Percentiles rank a stretch among this genome's conserved stretches.
These are phyloP conservation scores for Nothobranchius furzeri DNA, from an alignment of 2,113 vertebrate genomes.

Conservation along the genomic window DNA sequence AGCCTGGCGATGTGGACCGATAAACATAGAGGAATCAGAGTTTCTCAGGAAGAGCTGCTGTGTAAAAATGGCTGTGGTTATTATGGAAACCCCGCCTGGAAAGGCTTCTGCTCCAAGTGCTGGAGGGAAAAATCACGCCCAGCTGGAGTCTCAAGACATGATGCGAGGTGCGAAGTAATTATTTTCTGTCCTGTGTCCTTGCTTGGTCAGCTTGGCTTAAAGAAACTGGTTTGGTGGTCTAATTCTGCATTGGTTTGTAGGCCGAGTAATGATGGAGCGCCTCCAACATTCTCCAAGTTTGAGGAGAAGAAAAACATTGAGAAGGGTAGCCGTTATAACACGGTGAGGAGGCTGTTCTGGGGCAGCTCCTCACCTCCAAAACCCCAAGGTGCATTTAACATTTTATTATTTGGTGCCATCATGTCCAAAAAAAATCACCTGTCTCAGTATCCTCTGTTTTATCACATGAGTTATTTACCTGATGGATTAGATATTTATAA, in stretches of 20 bases:
- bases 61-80: slow-evolving; percentile 81
- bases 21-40: slow-evolving; percentile 74
- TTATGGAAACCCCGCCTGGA: slow-evolving; percentile 82
- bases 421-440: not conserved
- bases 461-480: not conserved
- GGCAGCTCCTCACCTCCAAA: slow-evolving; percentile 72
- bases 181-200: no score
- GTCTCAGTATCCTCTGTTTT: not conserved
- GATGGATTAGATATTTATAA: no score
- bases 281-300: slow-evolving; percentile 73
- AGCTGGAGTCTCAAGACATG: slow-evolving; percentile 48
- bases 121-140: slow-evolving; percentile 75
- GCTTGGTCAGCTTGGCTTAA: no score
- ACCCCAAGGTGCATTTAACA: slow-evolving; percentile 39
- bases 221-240: no score
- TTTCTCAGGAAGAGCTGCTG: slow-evolving; percentile 76
- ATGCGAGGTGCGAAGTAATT: slow-evolving; percentile 50
- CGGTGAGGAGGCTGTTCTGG: slow-evolving; percentile 78
- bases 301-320: slow-evolving; percentile 79
- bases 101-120: slow-evolving; percentile 83
- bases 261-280: slow-evolving; percentile 44
- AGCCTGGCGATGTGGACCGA: slow-evolving; percentile 66
- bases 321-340: slow-evolving; percentile 75
- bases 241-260: slow-evolving; percentile 28
- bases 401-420: not conserved